Evolutionary conservation across 2,888 invertebrate genomes (phyloP).

Genomic region (Galeopsomyia nigrocyanea): DNA sequence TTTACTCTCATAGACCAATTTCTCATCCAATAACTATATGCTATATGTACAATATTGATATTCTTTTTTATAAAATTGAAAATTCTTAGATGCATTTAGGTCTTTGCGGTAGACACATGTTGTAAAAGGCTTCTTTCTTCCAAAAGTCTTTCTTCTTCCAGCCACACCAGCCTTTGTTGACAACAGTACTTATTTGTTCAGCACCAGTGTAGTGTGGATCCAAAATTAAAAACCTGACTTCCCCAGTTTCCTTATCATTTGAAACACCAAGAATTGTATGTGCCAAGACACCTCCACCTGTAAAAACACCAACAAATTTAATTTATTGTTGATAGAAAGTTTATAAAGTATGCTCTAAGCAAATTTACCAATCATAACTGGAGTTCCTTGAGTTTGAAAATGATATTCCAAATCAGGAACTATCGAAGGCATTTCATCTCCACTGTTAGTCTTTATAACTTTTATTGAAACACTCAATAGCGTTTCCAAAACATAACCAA

Average conservation of each 20-base stretch:
- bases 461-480: conserved; percentile 82
- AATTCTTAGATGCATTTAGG: conserved; percentile 62
- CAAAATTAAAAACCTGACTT: conserved; percentile 91
- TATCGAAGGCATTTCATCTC: conserved; percentile 84
- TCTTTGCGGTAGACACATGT: conserved; percentile 92
- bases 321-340: neutral
- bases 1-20: conserved; percentile 30
- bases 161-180: conserved; percentile 94
- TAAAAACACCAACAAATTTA: conserved; percentile 4
- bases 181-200: conserved; percentile 82
- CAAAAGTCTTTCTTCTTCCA: conserved; percentile 97
- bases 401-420: conserved; percentile 89
- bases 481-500: conserved; percentile 90
- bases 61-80: conserved; percentile 7
- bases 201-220: conserved; percentile 98
- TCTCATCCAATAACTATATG: conserved; percentile 18
- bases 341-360: neutral
- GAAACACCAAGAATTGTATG: conserved; percentile 98
- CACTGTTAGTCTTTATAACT: conserved; percentile 88
- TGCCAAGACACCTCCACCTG: conserved; percentile 96
- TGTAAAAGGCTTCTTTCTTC: conserved; percentile 95
- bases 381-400: conserved; percentile 93
- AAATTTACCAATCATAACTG: conserved; percentile 94
- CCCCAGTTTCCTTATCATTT: conserved; percentile 83
- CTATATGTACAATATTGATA: conserved; percentile 37